Base-by-base conservation (phyloP, 1,140 invertebrate species). In the Drosophila nigrodunni region DNA sequence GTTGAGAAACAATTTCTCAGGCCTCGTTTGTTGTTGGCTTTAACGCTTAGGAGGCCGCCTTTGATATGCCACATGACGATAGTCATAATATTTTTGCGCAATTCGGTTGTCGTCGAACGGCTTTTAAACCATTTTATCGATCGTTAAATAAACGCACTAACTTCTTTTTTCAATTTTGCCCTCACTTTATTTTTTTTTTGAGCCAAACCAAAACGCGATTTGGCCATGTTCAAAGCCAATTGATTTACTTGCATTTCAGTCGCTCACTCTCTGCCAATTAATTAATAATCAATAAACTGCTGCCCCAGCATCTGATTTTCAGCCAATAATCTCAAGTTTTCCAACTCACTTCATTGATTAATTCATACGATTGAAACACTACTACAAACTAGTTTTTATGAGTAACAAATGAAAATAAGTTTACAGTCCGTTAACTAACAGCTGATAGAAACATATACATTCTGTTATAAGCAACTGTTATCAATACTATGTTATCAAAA, bases 31-130 rank as follows among this genome's bases (percentile, higher is more conserved):
- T 82, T 65, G 81, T 82, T 65, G 55, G 69, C 70, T 72, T 57
- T 61, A 50, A 60, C 49, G 78, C 67, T 68, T 67, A 15, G 35
- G 59, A 71, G 78, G 70, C 74, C 75, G 82, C 82, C 82, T 86
- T 88, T 86, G 82, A 86, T 83, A 70, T 77, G 68, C 80, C 80
- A 83, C 82, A 86, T 74, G 85, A 62, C 80, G 85, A 80, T 80
- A 85, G 80, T 89, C 85, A 85, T 88, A 88, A 88, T 89, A 88
- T 88, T 88, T 88, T 88, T 88, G 85, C 85, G 83, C 83, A 88
- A 88, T 88, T 85, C 85, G 80, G 85, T 88, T 88, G 83, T 89
- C 85, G 83, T 88, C 83, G 74, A 47, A 55, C 69, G 47, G 80
- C 76, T 76, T 81, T 69, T 77, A 66, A 58, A 46, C 52, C 68